These are phyloP conservation scores for Myocastor coypus DNA, from an alignment of 2,113 vertebrate species.

Conservation along the genomic window DNA sequence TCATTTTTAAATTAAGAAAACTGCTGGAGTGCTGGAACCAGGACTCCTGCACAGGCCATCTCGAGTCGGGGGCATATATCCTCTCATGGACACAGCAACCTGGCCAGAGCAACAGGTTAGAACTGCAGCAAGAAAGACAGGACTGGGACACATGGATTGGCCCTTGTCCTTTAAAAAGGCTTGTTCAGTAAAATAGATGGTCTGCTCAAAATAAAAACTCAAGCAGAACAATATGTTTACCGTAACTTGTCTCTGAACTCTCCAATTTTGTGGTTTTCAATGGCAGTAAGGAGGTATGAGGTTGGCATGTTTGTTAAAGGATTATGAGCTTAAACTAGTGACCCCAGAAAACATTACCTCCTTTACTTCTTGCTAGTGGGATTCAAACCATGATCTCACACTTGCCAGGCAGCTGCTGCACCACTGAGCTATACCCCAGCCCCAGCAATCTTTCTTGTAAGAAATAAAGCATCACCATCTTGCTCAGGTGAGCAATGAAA, in stretches of 20 bases:
- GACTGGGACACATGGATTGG: not conserved
- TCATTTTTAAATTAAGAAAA: not conserved
- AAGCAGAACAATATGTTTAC: not conserved
- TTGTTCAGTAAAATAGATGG: not conserved
- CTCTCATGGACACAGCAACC: not conserved
- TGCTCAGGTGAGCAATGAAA: not conserved
- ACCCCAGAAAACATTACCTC: not conserved
- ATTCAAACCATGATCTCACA: no score
- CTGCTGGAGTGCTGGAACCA: not conserved
- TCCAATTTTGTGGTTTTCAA: not conserved
- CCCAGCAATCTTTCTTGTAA: not conserved
- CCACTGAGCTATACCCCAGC: no score
- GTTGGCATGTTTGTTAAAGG: not conserved
- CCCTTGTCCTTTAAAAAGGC: not conserved
- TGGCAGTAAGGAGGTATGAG: not conserved
- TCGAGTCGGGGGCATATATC: not conserved
- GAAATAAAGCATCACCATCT: not conserved
- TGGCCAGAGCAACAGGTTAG: not conserved
- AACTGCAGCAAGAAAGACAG: not conserved
- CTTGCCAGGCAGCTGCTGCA: no score
- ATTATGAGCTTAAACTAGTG: slow-evolving; percentile 8
- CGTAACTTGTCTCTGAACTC: not conserved
- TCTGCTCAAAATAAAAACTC: not conserved
- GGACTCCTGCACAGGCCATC: no score
- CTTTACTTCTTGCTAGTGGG: no score